Evolutionary conservation across 53 echinoderm and acorn worm genomes (phyloP).

Genomic region (Hippasteria phrygiana): DNA sequence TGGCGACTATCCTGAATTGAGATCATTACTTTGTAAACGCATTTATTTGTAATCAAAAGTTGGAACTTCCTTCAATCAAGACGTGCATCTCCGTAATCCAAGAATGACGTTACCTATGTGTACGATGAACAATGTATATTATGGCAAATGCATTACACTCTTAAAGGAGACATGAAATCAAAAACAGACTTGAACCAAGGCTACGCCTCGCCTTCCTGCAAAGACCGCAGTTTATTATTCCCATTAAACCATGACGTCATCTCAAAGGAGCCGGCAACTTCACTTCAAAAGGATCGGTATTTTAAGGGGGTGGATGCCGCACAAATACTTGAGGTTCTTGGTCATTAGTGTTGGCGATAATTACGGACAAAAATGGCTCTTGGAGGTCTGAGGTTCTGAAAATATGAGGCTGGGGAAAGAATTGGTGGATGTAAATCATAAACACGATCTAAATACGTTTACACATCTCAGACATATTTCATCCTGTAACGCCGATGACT

Average conservation of each 20-base stretch:
- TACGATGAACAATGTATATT: not conserved
- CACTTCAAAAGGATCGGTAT: slow-evolving; percentile 7
- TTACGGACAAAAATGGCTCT: not conserved
- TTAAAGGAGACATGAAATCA: too few relatives aligned
- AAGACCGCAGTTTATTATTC: not conserved
- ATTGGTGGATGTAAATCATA: not conserved
- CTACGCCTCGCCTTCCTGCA: not conserved
- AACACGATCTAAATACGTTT: not conserved
- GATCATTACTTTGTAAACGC: too few relatives aligned
- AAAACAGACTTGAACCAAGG: not conserved
- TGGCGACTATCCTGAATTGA: too few relatives aligned
- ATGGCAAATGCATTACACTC: not conserved
- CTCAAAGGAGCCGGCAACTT: not conserved
- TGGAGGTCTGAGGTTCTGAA: not conserved
- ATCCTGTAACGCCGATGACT: not conserved
- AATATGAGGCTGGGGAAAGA: not conserved
- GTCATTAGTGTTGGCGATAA: not conserved
- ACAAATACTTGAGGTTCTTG: not conserved
- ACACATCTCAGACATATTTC: not conserved
- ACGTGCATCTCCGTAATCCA: too few relatives aligned
- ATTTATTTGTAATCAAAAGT: too few relatives aligned
- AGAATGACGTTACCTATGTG: too few relatives aligned
- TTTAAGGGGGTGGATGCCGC: not conserved
- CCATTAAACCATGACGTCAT: not conserved
- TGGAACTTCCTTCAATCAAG: too few relatives aligned